A percentile compares a stretch with the other conserved stretches of the same genome.
These are phyloP conservation scores for Macquaria australasica DNA, from an alignment of 2,113 vertebrate species.

Conservation along the genomic window DNA sequence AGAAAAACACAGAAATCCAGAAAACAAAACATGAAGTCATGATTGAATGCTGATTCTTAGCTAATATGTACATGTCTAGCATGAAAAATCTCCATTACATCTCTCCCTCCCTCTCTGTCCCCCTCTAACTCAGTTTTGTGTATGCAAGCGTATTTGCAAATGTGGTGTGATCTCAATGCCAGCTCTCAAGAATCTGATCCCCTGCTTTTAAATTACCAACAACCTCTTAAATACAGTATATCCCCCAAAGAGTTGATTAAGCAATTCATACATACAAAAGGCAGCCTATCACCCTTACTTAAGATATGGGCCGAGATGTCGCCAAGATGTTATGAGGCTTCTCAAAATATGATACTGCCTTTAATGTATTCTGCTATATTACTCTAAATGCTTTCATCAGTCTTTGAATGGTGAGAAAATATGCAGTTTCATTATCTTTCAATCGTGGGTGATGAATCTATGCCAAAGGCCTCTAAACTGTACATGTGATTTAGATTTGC, in stretches of 20 bases:
- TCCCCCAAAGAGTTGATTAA: constrained; percentile 66
- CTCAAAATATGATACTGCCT: constrained; percentile 75
- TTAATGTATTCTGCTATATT: constrained; percentile 84
- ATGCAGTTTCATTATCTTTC: constrained; percentile 84
- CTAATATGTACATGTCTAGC: constrained; percentile 55
- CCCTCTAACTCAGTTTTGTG: constrained; percentile 43
- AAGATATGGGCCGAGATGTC: constrained; percentile 77
- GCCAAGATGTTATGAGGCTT: constrained; percentile 70
- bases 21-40: constrained; percentile 51
- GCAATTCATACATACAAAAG: constrained; percentile 67
- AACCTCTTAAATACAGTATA: constrained; percentile 60
- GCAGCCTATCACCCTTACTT: constrained; percentile 60
- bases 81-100: constrained; percentile 53
- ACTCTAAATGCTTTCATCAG: constrained; percentile 85
- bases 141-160: constrained; percentile 55
- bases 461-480: constrained; percentile 81
- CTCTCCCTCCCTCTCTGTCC: constrained; percentile 26
- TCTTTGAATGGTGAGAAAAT: constrained; percentile 83
- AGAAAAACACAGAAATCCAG: constrained; percentile 26
- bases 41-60: constrained; percentile 72
- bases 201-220: constrained; percentile 59
- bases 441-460: constrained; percentile 81
- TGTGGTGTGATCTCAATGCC: constrained; percentile 54
- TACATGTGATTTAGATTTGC: constrained; percentile 68
- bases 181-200: constrained; percentile 46